Percentiles rank a stretch among this genome's conserved stretches.
phyloP scores from a whole-genome alignment of 1,140 invertebrate genomes.

The Drosophila elegans region DNA sequence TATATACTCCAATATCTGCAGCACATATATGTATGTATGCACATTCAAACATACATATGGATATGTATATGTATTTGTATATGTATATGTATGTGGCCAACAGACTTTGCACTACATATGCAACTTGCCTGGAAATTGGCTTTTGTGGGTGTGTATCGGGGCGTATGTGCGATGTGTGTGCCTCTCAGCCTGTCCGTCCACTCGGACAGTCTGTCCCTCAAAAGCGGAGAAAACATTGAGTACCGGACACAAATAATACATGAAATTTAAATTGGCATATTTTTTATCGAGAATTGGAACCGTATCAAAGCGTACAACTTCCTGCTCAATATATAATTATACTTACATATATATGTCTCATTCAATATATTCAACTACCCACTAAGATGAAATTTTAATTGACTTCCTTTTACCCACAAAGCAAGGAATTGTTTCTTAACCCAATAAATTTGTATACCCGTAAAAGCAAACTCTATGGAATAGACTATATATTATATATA shows the following conservation, averaged over 20 bases:
- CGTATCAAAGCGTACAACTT: background rate
- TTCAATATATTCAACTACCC: too few species aligned
- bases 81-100: conserved; percentile 13
- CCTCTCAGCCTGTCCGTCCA: background rate
- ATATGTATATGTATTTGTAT: conserved; percentile 7
- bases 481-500: too few species aligned
- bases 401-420: too few species aligned
- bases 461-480: too few species aligned
- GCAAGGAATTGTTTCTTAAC: too few species aligned
- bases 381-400: too few species aligned
- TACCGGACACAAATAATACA: conserved; percentile 58
- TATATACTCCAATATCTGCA: conserved; percentile 43
- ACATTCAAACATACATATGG: background rate
- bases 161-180: conserved; percentile 2
- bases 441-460: too few species aligned
- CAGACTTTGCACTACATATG: conserved; percentile 1
- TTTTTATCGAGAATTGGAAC: conserved; percentile 23
- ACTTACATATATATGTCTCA: background rate
- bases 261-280: conserved; percentile 62
- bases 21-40: conserved; percentile 30
- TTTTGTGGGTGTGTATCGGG: conserved; percentile 48
- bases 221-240: conserved; percentile 11
- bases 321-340: background rate
- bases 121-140: conserved; percentile 49
- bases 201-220: conserved; percentile 8